Base-by-base conservation (phyloP, 2,797 vertebrate species). In the Hydrophis major region DNA sequence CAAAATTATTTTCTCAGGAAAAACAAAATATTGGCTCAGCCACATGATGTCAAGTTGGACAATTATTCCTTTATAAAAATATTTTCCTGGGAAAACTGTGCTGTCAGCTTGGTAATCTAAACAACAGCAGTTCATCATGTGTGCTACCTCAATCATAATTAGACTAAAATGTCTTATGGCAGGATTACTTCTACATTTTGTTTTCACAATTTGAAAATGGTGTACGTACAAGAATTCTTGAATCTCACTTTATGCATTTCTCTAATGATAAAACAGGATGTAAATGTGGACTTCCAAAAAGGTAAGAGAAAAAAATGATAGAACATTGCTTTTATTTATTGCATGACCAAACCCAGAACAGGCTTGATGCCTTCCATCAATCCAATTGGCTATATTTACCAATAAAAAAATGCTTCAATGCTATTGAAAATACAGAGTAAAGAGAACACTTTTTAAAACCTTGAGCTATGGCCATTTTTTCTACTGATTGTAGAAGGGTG, bases 401-500 rank as follows among this genome's bases (percentile, higher is more conserved):
- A 47, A 32, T 57, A n/a, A 47, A 28, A 28, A 28, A 47, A 50
- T 55, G 18, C 47, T 63, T 63, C 12, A 59, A 1, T 83, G 20
- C 0, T n/a, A 86, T 16, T 92, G 92, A 88, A 42, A 87, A 0
- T 0, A 94, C 87, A 1, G 0, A 1, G 0, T 2, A 56, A 88
- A 61, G 60, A 28, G 89, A 92, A 22, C 60, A 78, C 57, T 56
- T 83, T 55, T 89, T 18, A 88, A 57, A 28, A 32, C 13, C 18
- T 2, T 83, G 37, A 89, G 37, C 27, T 57, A 55, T 69, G 42
- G 20, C 60, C 86, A 91, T 78, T 91, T 91, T 47, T 78, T 28
- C 89, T 91, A 78, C 86, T 88, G 63, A 91, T 93, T 0, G 66
- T 88, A 20, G 91, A 94, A 56, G 56, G 20, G 63, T 32, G 89